phyloP scores from a whole-genome alignment of 2,888 invertebrate genomes.

The Eupsilia transversa region DNA sequence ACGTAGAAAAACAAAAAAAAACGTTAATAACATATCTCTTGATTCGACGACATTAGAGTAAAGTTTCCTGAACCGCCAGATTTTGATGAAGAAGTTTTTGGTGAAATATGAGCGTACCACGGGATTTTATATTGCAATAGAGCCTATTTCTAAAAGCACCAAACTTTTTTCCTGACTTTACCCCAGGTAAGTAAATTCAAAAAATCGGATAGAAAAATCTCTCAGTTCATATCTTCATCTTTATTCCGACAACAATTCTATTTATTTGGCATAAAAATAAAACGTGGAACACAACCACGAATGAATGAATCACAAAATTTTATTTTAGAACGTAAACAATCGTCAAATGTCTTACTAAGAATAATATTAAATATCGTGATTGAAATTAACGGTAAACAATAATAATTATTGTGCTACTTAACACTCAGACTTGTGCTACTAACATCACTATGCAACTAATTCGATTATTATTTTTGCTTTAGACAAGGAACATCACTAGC shows the following conservation, averaged over 20 bases:
- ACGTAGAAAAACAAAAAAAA: background rate
- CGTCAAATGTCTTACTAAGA: slow-evolving; percentile 23
- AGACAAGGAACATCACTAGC: slow-evolving; percentile 48
- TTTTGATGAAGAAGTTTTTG: background rate
- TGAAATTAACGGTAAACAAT: slow-evolving; percentile 54
- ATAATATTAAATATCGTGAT: slow-evolving; percentile 39
- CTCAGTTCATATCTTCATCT: background rate
- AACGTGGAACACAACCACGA: background rate
- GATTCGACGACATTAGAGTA: background rate
- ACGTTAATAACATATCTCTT: background rate
- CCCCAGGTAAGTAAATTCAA: background rate
- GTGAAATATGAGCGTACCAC: background rate
- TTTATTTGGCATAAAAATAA: background rate
- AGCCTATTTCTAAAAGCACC: background rate
- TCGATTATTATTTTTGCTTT: slow-evolving; percentile 41
- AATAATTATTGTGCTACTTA: slow-evolving; percentile 50
- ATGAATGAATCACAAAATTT: slow-evolving; percentile 5
- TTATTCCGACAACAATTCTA: background rate
- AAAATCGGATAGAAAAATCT: background rate
- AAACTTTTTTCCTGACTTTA: background rate
- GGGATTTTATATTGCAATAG: background rate
- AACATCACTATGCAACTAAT: slow-evolving; percentile 38
- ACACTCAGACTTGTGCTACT: slow-evolving; percentile 34
- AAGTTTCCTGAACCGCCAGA: background rate
- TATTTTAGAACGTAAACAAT: slow-evolving; percentile 28